Conservation (phyloP, 2,797 vertebrate species). For the Diplodus sargus region DNA sequence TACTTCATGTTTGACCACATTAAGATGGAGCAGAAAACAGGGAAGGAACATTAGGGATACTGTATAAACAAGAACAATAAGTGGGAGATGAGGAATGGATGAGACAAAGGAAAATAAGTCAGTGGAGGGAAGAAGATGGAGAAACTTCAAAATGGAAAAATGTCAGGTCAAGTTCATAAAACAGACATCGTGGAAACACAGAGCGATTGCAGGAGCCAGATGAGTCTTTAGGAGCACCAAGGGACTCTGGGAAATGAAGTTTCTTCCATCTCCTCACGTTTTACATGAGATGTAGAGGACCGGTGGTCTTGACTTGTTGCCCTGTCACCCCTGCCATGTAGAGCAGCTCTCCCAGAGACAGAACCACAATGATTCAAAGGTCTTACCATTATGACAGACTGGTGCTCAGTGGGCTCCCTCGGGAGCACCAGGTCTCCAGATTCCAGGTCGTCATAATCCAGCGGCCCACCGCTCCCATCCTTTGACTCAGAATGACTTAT, state of each 20-base stretch:
- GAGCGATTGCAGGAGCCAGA: conserved; percentile 53
- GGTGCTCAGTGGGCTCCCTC: conserved; percentile 65
- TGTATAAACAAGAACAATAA: conserved; percentile 47
- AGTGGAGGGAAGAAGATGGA: conserved; percentile 14
- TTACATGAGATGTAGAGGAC: conserved; percentile 41
- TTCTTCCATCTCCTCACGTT: conserved; percentile 47
- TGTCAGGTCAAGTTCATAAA: conserved; percentile 68
- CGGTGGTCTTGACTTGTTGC: conserved; percentile 33
- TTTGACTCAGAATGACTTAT: conserved; percentile 87
- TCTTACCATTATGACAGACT: conserved; percentile 55
- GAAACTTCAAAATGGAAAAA: conserved; percentile 48
- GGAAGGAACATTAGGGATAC: conserved; percentile 24
- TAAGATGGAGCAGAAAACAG: conserved; percentile 12
- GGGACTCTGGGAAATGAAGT: conserved; percentile 66
- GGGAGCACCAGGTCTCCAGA: conserved; percentile 86
- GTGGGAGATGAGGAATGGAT: conserved; percentile 19
- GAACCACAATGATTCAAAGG: not conserved
- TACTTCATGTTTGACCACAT: conserved; percentile 29
- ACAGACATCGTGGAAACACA: conserved; percentile 62
- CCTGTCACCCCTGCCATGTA: conserved; percentile 17
- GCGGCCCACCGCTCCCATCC: conserved; percentile 88
- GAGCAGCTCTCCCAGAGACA: conserved; percentile 9
- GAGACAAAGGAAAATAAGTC: conserved; percentile 55
- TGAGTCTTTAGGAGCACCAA: conserved; percentile 59
- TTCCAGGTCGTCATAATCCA: conserved; percentile 89